These are phyloP conservation scores for Microtus obscurus DNA, from an alignment of 2,797 vertebrate species.

Conservation along the genomic window DNA sequence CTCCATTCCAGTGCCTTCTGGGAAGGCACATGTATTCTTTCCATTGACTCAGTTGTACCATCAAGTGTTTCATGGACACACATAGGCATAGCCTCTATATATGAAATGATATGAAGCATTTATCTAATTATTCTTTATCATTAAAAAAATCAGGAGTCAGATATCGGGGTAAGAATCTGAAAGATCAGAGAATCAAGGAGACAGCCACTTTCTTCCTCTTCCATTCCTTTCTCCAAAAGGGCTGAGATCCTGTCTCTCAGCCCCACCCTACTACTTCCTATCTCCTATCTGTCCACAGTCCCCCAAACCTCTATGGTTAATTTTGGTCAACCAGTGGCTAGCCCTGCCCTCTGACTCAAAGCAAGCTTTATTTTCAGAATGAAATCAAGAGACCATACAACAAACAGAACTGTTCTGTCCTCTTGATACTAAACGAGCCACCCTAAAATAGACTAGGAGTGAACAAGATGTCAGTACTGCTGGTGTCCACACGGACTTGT, in stretches of 20 bases:
- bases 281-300: neutral
- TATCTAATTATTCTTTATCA: neutral
- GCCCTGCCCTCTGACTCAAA: neutral
- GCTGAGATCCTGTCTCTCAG: neutral
- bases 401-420: neutral
- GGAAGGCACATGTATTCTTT: neutral
- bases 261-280: neutral
- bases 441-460: rapidly evolving
- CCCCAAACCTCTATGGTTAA: neutral
- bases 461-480: too few species aligned
- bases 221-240: neutral
- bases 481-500: neutral
- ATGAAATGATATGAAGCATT: neutral
- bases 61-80: neutral
- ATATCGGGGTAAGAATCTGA: neutral
- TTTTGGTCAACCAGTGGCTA: neutral
- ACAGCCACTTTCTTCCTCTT: neutral
- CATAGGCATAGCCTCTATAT: neutral
- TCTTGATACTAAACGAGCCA: neutral
- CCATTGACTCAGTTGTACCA: neutral
- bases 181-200: neutral
- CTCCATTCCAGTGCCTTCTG: neutral
- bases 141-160: neutral
- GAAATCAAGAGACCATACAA: neutral
- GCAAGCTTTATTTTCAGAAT: neutral